A percentile compares a stretch with the other conserved stretches of the same genome.
These are phyloP conservation scores for Antedon mediterranea DNA, from an alignment of 53 echinoderm and acorn worm genomes.

Conservation along the genomic window DNA sequence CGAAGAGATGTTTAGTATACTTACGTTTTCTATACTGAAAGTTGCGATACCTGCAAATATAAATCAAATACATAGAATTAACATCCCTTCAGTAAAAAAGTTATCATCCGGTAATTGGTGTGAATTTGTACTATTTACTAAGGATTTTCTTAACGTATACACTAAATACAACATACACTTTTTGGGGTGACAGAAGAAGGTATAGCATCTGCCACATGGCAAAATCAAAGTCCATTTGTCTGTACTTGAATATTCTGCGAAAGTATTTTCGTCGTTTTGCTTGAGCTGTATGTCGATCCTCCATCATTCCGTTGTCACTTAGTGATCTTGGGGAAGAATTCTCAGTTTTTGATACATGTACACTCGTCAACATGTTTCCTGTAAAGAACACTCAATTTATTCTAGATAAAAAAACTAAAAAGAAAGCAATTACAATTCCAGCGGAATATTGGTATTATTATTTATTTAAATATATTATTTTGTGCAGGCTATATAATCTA, in stretches of 20 bases:
- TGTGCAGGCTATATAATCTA: no score
- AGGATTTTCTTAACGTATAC: no score
- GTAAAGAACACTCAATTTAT: no score
- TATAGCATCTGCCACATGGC: constrained; percentile 99
- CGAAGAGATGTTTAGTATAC: constrained; percentile 4
- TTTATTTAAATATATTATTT: no score
- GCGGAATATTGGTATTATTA: no score
- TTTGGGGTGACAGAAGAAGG: constrained; percentile 78
- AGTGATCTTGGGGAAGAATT: constrained; percentile 37
- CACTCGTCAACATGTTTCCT: constrained; percentile 48
- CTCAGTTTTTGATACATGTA: constrained; percentile 25
- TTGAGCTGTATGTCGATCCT: constrained; percentile 52
- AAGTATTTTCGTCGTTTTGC: constrained; percentile 89
- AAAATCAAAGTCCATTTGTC: constrained; percentile 99
- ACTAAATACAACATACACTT: constrained; percentile 77
- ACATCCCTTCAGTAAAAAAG: no score
- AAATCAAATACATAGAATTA: no score
- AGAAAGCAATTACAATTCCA: no score
- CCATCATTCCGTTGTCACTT: constrained; percentile 35
- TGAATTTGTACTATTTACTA: no score
- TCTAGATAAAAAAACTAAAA: no score
- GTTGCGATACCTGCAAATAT: constrained; percentile 62
- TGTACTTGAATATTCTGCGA: constrained; percentile 62
- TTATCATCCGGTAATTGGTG: no score
- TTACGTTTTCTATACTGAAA: constrained; percentile 99